Conservation (phyloP, 2,113 vertebrate species). For the Macrotus californicus region DNA sequence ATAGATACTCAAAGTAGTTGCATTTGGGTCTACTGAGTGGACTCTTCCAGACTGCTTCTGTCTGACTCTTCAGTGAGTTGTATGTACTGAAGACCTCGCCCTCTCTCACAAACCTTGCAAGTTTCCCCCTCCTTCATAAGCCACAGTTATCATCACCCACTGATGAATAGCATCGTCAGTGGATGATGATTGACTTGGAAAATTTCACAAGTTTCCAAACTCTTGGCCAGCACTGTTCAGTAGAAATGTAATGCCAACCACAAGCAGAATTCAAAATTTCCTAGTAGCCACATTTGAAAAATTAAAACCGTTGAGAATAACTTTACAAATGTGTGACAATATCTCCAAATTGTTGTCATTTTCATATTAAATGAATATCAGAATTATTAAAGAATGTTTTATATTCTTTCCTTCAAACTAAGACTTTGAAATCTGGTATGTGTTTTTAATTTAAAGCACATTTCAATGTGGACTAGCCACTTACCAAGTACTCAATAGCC, state of each 20-base stretch:
- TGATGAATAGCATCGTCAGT: no score
- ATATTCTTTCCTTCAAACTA: neutral
- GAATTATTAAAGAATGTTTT: neutral
- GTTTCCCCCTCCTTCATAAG: neutral
- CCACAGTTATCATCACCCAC: neutral
- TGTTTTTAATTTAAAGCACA: neutral
- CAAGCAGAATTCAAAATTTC: neutral
- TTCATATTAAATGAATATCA: neutral
- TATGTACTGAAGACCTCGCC: neutral
- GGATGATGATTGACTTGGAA: no score
- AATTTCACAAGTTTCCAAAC: constrained; percentile 29
- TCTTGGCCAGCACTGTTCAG: neutral
- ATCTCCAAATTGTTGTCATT: neutral
- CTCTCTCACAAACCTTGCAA: neutral
- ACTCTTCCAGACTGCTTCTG: neutral
- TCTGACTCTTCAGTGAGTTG: neutral
- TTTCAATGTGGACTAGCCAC: neutral
- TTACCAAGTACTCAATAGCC: neutral
- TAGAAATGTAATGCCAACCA: neutral
- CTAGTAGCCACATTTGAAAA: neutral
- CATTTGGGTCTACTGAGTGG: neutral
- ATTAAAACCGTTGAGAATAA: neutral
- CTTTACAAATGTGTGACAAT: neutral
- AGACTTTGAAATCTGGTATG: neutral
- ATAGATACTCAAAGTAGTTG: neutral